Percentiles rank a stretch among this genome's conserved stretches.
phyloP scores from a whole-genome alignment of 2,797 vertebrate genomes.

The Pachyuromys duprasi region DNA sequence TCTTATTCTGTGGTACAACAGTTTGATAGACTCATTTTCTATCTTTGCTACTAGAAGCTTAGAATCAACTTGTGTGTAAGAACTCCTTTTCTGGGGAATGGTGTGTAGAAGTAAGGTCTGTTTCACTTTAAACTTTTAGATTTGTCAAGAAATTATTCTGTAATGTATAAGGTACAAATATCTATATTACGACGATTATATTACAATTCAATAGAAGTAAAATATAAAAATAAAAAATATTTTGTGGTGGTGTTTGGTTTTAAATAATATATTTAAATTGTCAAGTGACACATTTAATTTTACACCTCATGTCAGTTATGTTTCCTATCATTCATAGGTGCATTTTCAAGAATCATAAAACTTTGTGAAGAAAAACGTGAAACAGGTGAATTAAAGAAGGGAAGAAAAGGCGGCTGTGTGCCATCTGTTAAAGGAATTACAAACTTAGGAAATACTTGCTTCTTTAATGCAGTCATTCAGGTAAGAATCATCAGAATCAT shows the following conservation, averaged over 20 bases:
- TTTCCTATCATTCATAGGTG: conserved; percentile 87
- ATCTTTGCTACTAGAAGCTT: background rate
- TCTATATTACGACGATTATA: conserved; percentile 35
- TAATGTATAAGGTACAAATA: background rate
- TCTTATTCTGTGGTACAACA: background rate
- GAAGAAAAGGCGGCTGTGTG: conserved; percentile 88
- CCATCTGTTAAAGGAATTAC: conserved; percentile 96
- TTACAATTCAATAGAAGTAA: background rate
- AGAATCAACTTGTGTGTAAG: conserved; percentile 11
- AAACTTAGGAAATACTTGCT: conserved; percentile 98
- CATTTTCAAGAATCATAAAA: conserved; percentile 93
- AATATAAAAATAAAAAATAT: conserved; percentile 4
- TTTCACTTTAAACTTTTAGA: background rate
- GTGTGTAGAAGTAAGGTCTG: conserved; percentile 44
- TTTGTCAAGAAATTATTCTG: conserved; percentile 27
- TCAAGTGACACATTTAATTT: conserved; percentile 53
- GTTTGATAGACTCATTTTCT: background rate
- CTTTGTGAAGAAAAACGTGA: conserved; percentile 92
- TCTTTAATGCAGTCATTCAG: conserved; percentile 99
- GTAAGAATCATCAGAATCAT: conserved; percentile 86
- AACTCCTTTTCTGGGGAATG: conserved; percentile 3
- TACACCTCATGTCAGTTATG: conserved; percentile 26
- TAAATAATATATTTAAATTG: conserved; percentile 54
- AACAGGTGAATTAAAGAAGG: conserved; percentile 89
- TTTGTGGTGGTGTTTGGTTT: conserved; percentile 51